These are phyloP conservation scores for Cheilosia urbana DNA, from an alignment of 2,888 invertebrate genomes.

Conservation along the genomic window DNA sequence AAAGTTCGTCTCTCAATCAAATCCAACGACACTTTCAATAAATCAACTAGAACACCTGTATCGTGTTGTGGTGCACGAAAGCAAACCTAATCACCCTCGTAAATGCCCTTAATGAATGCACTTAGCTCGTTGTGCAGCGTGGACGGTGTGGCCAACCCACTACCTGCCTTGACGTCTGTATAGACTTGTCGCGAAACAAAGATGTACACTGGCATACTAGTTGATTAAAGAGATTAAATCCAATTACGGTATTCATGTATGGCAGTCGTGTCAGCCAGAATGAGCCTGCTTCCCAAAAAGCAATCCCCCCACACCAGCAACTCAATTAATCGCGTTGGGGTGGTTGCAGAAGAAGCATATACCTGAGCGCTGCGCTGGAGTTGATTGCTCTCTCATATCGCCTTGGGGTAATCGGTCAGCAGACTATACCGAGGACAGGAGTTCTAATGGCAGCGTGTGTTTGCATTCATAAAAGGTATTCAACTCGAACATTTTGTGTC, in stretches of 20 bases:
- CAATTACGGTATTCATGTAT: slow-evolving; percentile 58
- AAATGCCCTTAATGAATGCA: slow-evolving; percentile 68
- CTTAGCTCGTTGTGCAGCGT: slow-evolving; percentile 15
- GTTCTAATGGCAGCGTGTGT: slow-evolving; percentile 45
- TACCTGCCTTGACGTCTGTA: background rate
- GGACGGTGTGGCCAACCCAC: slow-evolving; percentile 10
- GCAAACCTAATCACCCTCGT: slow-evolving; percentile 58
- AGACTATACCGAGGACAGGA: slow-evolving; percentile 48
- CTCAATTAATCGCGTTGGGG: slow-evolving; percentile 48
- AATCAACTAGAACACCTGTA: slow-evolving; percentile 11
- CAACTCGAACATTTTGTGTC: slow-evolving; percentile 63
- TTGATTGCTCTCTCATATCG: slow-evolving; percentile 8
- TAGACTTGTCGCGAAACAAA: background rate
- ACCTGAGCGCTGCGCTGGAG: background rate
- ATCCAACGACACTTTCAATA: slow-evolving; percentile 10
- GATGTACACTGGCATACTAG: slow-evolving; percentile 21
- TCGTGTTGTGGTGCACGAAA: slow-evolving; percentile 6
- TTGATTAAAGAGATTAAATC: slow-evolving; percentile 65
- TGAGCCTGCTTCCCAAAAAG: slow-evolving; percentile 12
- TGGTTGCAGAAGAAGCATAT: background rate
- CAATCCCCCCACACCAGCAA: background rate
- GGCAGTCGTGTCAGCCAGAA: slow-evolving; percentile 37
- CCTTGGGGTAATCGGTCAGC: slow-evolving; percentile 72
- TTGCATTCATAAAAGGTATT: slow-evolving; percentile 67
- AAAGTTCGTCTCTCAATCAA: slow-evolving; percentile 28